A percentile compares a stretch with the other conserved stretches of the same genome.
Conservation (phyloP, 2,797 vertebrate genomes). For the Rhinoraja longicauda region DNA sequence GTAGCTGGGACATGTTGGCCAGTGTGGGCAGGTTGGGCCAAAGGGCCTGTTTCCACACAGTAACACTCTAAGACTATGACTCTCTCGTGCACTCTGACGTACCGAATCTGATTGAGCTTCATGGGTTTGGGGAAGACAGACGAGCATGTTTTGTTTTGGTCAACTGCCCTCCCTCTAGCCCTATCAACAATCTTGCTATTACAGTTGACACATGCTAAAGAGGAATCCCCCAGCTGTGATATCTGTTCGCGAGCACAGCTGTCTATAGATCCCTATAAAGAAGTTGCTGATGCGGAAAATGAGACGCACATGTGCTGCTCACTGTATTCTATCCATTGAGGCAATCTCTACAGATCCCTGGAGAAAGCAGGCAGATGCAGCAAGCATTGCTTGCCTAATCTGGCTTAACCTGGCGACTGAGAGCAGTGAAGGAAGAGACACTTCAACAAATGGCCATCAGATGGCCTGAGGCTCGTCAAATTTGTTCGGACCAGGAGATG, state of each 20-base stretch:
- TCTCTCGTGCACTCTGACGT: too few species aligned
- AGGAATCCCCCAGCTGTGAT: background rate
- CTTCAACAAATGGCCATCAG: background rate
- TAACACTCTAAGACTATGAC: too few species aligned
- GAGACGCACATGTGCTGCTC: background rate
- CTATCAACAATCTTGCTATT: background rate
- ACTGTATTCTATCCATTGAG: background rate
- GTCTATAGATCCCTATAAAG: background rate
- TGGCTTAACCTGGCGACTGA: background rate
- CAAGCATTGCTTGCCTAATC: background rate
- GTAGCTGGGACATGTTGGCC: too few species aligned
- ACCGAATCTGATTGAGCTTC: background rate
- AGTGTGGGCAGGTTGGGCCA: too few species aligned
- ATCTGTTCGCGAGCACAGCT: slow-evolving; percentile 5
- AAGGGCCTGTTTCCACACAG: too few species aligned
- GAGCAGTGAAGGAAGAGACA: too few species aligned
- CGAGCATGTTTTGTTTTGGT: background rate
- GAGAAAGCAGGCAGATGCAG: background rate
- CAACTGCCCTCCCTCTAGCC: background rate
- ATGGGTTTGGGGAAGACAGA: background rate
- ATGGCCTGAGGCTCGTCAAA: background rate
- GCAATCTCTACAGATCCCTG: background rate
- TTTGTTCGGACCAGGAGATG: background rate
- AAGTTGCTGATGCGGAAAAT: background rate
- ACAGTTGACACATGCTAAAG: background rate